Evolutionary conservation across 1,140 invertebrate species (phyloP), one percentile per base, ranked within the genome.

Genomic region (Diorhabda carinulata): DNA sequence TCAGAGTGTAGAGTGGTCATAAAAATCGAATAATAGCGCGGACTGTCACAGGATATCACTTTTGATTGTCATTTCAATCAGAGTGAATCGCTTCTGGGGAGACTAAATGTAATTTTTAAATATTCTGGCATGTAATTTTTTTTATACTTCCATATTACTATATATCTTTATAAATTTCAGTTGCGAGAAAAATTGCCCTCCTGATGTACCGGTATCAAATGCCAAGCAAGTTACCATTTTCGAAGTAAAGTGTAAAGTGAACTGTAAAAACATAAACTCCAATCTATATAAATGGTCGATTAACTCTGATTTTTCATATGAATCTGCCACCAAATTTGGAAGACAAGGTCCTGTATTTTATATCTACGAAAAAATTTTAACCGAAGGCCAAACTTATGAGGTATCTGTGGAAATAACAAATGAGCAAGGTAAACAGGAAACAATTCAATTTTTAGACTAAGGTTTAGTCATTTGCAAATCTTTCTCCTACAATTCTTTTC

Each of bases 331-430:
- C 2, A 25, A 25, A 25, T 10, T 9, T 41, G 58, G 58, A 25
- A 59, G 58, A 59, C 5, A 41, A 41, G 58, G 40, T 10, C 2
- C 58, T 60, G 58, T 60, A 60, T 60, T 60, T 60, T 41, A 4
- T 6, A 60, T 41, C 6, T 2, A 60, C 8, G 25, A 25, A 3
- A 10, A 60, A 3, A 2, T 6, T 9, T 41, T 60, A 60, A 60
- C 7, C 9, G 58, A 6, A 8, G 58, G 2, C 25, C 8, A 7
- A 59, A 10, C 3, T 60, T 41, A 60, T 8, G 58, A 6, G 25
- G 25, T 25, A 25, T 41, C 58, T 25, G n/a, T 10, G 10, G 58
- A 60, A 10, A 0, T 60, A 3, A 60, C 7, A 60, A 41, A 7
- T 60, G 58, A 60, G 2, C 2, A 6, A 6, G 40, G 58, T 59